Evolutionary conservation across 2,797 vertebrate genomes (phyloP).

Genomic region (Sebastes oblongus): DNA sequence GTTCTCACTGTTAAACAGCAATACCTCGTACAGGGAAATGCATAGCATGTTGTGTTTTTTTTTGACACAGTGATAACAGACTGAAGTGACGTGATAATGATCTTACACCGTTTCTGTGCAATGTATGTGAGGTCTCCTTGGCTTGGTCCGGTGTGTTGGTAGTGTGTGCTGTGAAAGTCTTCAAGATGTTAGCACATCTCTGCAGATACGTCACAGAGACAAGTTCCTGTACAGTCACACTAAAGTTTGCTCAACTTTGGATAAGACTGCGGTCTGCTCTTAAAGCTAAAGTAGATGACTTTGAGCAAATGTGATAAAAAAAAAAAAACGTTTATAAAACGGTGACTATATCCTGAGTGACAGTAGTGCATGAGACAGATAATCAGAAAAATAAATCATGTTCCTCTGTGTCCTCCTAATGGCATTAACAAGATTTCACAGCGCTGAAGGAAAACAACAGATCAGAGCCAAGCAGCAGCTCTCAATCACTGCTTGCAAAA

Average conservation of each 20-base stretch:
- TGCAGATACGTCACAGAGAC: constrained; percentile 20
- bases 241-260: not conserved
- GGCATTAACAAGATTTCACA: no score
- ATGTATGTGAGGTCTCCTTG: constrained; percentile 42
- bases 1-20: not conserved
- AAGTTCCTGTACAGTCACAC: constrained; percentile 29
- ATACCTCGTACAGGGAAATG: not conserved
- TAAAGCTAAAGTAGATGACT: no score
- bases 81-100: constrained; percentile 58
- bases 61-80: constrained; percentile 22
- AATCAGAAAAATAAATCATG: no score
- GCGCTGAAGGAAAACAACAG: no score
- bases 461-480: no score
- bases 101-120: constrained; percentile 52
- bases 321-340: no score
- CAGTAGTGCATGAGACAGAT: no score
- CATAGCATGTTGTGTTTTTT: not conserved
- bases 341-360: no score
- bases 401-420: no score
- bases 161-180: constrained; percentile 45
- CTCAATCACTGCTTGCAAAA: no score
- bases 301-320: no score
- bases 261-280: not conserved
- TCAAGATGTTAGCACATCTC: constrained; percentile 46
- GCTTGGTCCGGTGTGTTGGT: constrained; percentile 40